A percentile compares a stretch with the other conserved stretches of the same genome.
These are phyloP conservation scores for Trypoxylon attenuatum DNA, from an alignment of 2,888 invertebrate genomes.

Conservation along the genomic window DNA sequence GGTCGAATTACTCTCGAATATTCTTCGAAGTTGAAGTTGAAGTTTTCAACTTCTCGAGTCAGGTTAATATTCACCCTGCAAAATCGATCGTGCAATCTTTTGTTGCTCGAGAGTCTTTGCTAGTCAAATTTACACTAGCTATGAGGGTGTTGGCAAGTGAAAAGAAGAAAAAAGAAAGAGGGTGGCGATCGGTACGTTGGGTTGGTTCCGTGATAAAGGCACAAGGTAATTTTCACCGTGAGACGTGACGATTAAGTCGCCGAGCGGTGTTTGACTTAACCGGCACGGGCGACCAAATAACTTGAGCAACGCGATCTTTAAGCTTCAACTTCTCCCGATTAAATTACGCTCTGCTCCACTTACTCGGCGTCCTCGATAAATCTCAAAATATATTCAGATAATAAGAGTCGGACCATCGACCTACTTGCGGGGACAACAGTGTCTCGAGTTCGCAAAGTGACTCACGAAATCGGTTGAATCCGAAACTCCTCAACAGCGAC, in stretches of 20 bases:
- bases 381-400: slow-evolving; percentile 13
- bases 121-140: no score
- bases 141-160: no score
- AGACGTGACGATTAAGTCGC: slow-evolving; percentile 65
- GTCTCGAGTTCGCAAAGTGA: no score
- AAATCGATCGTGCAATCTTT: no score
- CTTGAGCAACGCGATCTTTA: slow-evolving; percentile 55
- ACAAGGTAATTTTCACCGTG: slow-evolving; percentile 51
- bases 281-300: slow-evolving; percentile 64
- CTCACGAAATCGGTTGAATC: no score
- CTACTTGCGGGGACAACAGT: no score
- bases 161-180: not conserved
- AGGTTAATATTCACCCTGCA: no score
- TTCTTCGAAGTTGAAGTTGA: no score
- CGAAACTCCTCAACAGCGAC: no score
- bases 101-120: no score
- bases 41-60: no score
- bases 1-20: no score
- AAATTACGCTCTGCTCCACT: slow-evolving; percentile 49
- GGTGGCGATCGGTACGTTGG: not conserved
- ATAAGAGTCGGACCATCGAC: not conserved
- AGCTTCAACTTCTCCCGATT: slow-evolving; percentile 54
- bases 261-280: slow-evolving; percentile 60
- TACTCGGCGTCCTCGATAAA: slow-evolving; percentile 16
- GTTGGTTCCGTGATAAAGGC: slow-evolving; percentile 46